Evolutionary conservation across 2,888 invertebrate species (phyloP).

Genomic region (Orthonevra nobilis): DNA sequence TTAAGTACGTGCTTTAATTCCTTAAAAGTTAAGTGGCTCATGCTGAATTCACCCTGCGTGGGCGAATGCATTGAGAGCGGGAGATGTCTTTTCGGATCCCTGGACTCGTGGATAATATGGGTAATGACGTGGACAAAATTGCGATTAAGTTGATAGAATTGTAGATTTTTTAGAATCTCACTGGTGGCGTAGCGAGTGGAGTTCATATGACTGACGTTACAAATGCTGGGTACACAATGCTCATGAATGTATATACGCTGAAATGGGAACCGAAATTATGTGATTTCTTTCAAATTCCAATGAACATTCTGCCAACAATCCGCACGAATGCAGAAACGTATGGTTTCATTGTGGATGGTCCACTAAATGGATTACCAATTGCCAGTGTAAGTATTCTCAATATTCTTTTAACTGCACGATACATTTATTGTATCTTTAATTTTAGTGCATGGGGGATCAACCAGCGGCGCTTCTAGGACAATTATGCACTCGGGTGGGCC

Average conservation of each 20-base stretch:
- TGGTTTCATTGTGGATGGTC: constrained; percentile 88
- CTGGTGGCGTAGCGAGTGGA: constrained; percentile 83
- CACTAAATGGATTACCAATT: constrained; percentile 90
- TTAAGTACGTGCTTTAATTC: constrained; percentile 98
- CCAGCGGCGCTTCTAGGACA: constrained; percentile 97
- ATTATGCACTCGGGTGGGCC: constrained; percentile 91
- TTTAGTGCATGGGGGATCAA: constrained; percentile 96
- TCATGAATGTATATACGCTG: constrained; percentile 94
- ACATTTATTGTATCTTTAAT: neutral
- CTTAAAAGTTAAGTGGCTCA: constrained; percentile 95
- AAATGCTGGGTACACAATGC: constrained; percentile 97
- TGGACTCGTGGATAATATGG: constrained; percentile 98
- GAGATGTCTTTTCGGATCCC: constrained; percentile 91
- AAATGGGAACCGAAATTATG: constrained; percentile 94
- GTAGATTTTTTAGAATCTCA: constrained; percentile 82
- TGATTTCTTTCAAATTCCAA: constrained; percentile 93
- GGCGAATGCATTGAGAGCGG: constrained; percentile 85
- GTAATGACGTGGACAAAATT: constrained; percentile 79
- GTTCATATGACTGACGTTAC: constrained; percentile 96
- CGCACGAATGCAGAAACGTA: constrained; percentile 95
- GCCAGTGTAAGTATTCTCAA: constrained; percentile 86
- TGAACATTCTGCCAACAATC: constrained; percentile 92
- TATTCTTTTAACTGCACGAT: neutral
- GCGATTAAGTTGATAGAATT: constrained; percentile 12
- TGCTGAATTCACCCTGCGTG: constrained; percentile 90